These are phyloP conservation scores for Ictalurus punctatus DNA, from an alignment of 2,113 vertebrate species.

Conservation along the genomic window DNA sequence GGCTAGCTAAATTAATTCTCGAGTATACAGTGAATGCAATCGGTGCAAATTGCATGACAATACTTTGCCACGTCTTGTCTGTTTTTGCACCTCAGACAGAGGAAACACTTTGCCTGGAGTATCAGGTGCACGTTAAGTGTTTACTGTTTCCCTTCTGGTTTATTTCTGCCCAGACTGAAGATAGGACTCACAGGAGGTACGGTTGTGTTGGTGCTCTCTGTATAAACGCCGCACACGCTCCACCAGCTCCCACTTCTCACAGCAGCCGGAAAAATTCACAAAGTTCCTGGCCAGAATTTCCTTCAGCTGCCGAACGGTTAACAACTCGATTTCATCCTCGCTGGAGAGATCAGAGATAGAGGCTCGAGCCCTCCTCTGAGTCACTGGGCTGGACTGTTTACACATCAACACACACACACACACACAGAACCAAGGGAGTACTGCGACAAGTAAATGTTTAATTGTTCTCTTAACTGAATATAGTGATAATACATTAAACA, in stretches of 20 bases:
- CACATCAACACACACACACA: conserved; percentile 15
- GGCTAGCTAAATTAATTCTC: not conserved
- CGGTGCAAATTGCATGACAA: not conserved
- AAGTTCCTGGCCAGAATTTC: conserved; percentile 96
- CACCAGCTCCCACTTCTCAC: conserved; percentile 98
- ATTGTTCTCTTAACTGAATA: not conserved
- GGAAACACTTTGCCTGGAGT: not conserved
- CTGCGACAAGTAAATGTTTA: not conserved
- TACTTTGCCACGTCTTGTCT: not conserved
- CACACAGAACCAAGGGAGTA: not conserved
- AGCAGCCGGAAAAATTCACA: conserved; percentile 97
- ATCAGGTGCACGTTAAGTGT: not conserved
- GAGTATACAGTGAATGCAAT: too few species aligned
- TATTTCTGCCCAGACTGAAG: not conserved
- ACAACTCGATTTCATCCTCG: conserved; percentile 85
- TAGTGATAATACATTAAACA: not conserved
- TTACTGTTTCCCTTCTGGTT: not conserved
- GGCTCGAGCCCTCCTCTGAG: conserved; percentile 80
- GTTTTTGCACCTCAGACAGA: not conserved
- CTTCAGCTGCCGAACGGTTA: conserved; percentile 94
- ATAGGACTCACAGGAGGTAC: conserved; percentile 82
- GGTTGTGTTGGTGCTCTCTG: conserved; percentile 88
- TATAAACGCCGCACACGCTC: conserved; percentile 94
- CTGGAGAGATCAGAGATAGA: conserved; percentile 91
- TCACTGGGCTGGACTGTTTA: conserved; percentile 79